Evolutionary conservation across 1,140 invertebrate species (phyloP), one percentile per base, ranked within the genome.

Genomic region (Octopus bimaculoides): DNA sequence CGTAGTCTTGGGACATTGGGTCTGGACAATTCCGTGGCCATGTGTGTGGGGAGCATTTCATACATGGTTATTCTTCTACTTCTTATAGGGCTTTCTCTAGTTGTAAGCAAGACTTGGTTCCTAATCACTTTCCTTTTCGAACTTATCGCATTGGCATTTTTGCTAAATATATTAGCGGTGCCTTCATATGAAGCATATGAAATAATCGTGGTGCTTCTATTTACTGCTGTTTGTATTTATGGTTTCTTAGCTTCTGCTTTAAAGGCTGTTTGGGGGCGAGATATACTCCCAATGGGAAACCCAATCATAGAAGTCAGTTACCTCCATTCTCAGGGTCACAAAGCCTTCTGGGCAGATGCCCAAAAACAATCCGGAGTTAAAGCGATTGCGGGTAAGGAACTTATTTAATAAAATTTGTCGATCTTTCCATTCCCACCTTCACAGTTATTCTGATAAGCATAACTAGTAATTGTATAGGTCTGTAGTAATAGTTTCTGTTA

Each of bases 271-370:
- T 82, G 76, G 76, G 84, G 84, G 0, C 77, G 80, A 69, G 83
- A 85, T 10, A 54, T 87, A n/a, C 77, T 87, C 14, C 85, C 86
- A 10, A 14, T 82, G 10, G 86, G 86, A n/a, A 84, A 79, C 52
- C 86, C 86, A 14, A 73, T 85, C 8, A 52, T 85, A 3, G 81
- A 85, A 76, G 84, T 87, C 56, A 87, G 85, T 78, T 82, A 82
- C 17, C 80, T 87, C 5, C 81, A 84, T 66, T 82, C 83, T 8
- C 80, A 83, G 55, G 82, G 83, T 9, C 77, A 78, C 54, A 80
- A 81, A 54, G 83, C 82, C 7, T 77, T 85, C 14, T 86, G 84
- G 82, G 82, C 84, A 7, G 82, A 85, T 75, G 82, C 82, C 8
- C 81, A 83, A 55, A 81, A 77, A 71, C 82, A 83, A 10, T 84